Conservation (phyloP, 2,113 vertebrate species). For the Agapornis roseicollis region DNA sequence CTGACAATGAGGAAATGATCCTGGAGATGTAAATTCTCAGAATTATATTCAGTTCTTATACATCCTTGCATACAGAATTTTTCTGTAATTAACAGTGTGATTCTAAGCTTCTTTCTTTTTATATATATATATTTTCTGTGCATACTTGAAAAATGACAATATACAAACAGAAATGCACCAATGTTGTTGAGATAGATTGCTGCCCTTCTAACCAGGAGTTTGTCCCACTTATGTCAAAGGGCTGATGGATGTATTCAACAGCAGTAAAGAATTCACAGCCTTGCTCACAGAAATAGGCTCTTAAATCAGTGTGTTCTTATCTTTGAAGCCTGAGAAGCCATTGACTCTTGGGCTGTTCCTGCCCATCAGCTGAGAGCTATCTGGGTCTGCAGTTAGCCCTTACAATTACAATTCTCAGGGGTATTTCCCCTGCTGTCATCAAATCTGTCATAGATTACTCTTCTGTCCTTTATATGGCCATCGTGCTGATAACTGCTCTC, state of each 20-base stretch:
- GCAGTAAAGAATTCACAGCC: background rate
- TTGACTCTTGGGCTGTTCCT: background rate
- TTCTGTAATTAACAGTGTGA: background rate
- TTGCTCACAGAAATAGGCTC: conserved; percentile 9
- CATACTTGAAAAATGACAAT: background rate
- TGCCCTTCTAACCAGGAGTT: background rate
- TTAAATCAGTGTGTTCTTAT: conserved; percentile 37
- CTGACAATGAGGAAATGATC: background rate
- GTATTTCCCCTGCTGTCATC: conserved; percentile 34
- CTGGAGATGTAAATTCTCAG: background rate
- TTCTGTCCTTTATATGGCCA: background rate
- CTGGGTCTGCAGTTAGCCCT: background rate
- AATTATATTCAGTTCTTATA: background rate
- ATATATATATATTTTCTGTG: background rate
- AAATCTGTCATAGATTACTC: background rate
- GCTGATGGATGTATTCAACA: conserved; percentile 22
- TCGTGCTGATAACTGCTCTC: background rate
- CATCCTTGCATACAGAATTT: background rate
- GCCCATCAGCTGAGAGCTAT: background rate
- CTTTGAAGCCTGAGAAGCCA: conserved; percentile 7
- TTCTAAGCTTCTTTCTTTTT: background rate
- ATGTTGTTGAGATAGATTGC: background rate
- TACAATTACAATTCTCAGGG: background rate
- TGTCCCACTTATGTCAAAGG: background rate
- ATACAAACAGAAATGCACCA: background rate